These are phyloP conservation scores for Chironomus tentans DNA, from an alignment of 2,888 invertebrate species.

Conservation along the genomic window DNA sequence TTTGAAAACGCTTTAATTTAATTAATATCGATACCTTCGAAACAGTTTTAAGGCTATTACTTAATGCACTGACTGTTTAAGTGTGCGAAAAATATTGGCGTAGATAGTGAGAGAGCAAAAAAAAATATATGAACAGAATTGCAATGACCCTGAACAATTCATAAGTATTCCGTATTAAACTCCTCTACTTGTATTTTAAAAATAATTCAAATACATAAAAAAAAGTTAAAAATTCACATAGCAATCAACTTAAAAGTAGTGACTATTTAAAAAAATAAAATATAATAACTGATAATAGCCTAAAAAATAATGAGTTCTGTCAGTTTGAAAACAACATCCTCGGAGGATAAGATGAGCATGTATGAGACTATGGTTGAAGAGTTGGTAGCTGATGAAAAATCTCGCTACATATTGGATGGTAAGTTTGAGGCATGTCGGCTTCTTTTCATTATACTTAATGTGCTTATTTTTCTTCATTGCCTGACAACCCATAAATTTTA, in stretches of 20 bases:
- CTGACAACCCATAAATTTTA: neutral
- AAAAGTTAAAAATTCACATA: neutral
- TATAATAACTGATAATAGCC: neutral
- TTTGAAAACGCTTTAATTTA: no score
- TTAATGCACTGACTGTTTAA: no score
- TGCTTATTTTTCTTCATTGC: neutral
- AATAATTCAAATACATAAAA: neutral
- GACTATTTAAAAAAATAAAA: no score
- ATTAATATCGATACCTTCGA: no score
- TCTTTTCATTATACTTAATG: neutral
- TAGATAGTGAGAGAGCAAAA: neutral
- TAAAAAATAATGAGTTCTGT: constrained; percentile 11
- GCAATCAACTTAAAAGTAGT: no score
- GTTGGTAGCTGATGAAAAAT: constrained; percentile 6
- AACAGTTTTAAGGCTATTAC: no score
- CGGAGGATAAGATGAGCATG: constrained; percentile 21
- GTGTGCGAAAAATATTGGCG: no score
- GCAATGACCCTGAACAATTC: neutral
- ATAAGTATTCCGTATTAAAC: neutral
- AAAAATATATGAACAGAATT: neutral
- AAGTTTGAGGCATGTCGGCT: neutral
- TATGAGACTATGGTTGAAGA: constrained; percentile 22
- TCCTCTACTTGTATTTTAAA: neutral
- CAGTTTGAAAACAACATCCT: neutral
- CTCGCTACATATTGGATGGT: constrained; percentile 25